Base-by-base conservation (phyloP, 2,113 vertebrate species). In the Triplophysa tibetana region DNA sequence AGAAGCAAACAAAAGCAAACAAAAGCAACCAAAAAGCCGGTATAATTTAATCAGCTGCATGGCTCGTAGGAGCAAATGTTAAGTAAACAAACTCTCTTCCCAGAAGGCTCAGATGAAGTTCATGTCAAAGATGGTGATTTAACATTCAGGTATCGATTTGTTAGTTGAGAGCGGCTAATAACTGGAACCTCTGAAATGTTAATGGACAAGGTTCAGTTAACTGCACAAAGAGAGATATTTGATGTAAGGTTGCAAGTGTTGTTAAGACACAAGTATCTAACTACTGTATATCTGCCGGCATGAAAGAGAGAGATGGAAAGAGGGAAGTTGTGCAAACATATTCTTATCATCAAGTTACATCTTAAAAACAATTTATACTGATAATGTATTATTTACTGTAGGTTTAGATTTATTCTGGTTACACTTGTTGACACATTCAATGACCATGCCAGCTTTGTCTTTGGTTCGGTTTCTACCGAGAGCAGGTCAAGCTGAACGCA, bases 81-180 rank as follows among this genome's bases (percentile, higher is more conserved):
- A 50, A 29, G 48, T 80, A 70, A 67, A 43, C 45, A 75, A 26
- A 63, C 56, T 66, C n/a, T 64, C 19, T 64, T 81, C 33, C 65
- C 45, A 63, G 52, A 54, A 61, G 24, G 58, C 41, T 75, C 19
- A 8, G 41, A 78, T 54, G 58, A 72, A n/a, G 29, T 45, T 65
- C 33, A 72, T 68, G 50, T 70, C 66, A 70, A 63, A 60, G 54
- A 78, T 81, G 52, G 77, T 74, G 21, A 76, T 43, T 84, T 21
- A 62, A 38, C 48, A n/a, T 69, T 64, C 64, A 17, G 13, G n/a
- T 79, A 75, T 79, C 56, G 70, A 82, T 82, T 79, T 73, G 23
- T 23, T 41, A 33, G 65, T 41, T 63, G 50, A n/a, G 45, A 33
- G 26, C 21, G 54, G 45, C 33, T 80, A 70, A 80, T 79, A 70